phyloP scores from a whole-genome alignment of 2,797 vertebrate species.

The Sebastes nivosus region DNA sequence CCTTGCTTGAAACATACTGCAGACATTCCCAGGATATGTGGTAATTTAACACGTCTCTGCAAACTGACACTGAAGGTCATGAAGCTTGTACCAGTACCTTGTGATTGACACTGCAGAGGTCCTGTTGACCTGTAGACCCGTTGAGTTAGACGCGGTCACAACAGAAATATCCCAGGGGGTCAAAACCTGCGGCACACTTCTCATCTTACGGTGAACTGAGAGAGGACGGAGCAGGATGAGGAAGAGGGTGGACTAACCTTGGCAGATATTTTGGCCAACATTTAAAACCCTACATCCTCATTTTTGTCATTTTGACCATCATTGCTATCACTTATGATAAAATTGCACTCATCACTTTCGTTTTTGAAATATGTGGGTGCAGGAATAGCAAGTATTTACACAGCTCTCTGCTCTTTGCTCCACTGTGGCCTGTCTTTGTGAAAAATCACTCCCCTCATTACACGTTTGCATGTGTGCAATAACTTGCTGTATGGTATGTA shows the following conservation, averaged over 20 bases:
- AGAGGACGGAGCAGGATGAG: background rate
- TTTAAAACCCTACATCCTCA: background rate
- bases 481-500: background rate
- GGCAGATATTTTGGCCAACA: background rate
- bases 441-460: background rate
- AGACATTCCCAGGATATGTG: slow-evolving; percentile 27
- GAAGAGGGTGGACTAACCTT: too few species aligned
- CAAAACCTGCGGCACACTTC: slow-evolving; percentile 28
- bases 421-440: background rate
- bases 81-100: background rate
- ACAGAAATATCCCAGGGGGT: slow-evolving; percentile 57
- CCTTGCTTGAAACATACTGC: background rate
- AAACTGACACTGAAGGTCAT: slow-evolving; percentile 11
- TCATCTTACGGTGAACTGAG: slow-evolving; percentile 43
- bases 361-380: background rate
- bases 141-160: slow-evolving; percentile 8
- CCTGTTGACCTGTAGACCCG: background rate
- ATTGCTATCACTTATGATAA: background rate
- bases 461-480: background rate
- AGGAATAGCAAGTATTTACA: background rate
- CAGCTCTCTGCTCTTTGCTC: background rate
- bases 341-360: background rate
- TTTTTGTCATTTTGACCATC: background rate
- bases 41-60: slow-evolving; percentile 29
- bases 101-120: slow-evolving; percentile 2